Evolutionary conservation across 2,797 vertebrate species (phyloP).

Genomic region (Sebastes vulpes): DNA sequence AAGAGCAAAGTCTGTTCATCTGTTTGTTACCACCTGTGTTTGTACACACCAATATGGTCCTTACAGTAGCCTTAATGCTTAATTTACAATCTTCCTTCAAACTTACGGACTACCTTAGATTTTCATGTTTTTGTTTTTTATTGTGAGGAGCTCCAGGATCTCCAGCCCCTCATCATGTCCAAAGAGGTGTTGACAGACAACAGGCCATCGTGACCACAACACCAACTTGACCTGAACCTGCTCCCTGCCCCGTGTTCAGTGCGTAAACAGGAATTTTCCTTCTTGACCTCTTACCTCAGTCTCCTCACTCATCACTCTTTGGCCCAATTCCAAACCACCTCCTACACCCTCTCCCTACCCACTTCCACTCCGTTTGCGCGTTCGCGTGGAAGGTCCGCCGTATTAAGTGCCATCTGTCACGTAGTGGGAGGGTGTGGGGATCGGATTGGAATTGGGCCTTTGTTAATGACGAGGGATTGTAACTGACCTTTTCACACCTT

Average conservation of each 20-base stretch:
- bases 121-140: not conserved
- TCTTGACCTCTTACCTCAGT: not conserved
- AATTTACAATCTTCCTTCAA: not conserved
- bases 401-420: too few species aligned
- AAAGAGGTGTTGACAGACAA: conserved; percentile 39
- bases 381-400: too few species aligned
- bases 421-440: too few species aligned
- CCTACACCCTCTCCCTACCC: too few species aligned
- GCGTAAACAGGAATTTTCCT: not conserved
- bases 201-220: conserved; percentile 3
- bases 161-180: not conserved
- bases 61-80: not conserved
- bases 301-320: not conserved
- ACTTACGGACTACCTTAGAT: not conserved
- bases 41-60: not conserved
- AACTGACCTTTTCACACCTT: not conserved
- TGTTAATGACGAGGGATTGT: too few species aligned
- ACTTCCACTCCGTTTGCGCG: too few species aligned
- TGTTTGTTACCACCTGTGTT: not conserved
- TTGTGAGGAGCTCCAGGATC: not conserved
- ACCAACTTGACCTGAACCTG: not conserved
- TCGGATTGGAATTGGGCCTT: too few species aligned
- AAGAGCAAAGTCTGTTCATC: not conserved
- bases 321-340: too few species aligned
- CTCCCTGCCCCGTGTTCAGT: not conserved